phyloP scores from a whole-genome alignment of 1,140 invertebrate species.

The Drosophila subpulchrella region DNA sequence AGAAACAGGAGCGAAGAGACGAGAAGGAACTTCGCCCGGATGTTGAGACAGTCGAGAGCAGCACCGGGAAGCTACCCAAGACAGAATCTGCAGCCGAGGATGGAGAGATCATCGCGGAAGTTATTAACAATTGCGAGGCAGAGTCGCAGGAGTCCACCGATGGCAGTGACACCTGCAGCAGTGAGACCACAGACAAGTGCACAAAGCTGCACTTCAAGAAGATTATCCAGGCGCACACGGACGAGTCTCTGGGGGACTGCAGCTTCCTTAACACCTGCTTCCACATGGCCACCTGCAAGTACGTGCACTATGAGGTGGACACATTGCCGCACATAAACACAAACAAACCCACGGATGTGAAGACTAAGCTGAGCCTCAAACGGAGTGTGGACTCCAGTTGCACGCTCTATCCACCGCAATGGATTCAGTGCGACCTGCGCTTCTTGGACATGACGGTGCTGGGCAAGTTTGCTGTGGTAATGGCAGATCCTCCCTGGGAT shows the following conservation, averaged over 20 bases:
- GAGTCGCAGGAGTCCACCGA: slow-evolving; percentile 71
- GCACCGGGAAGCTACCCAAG: slow-evolving; percentile 41
- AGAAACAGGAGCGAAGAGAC: slow-evolving; percentile 77
- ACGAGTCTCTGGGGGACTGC: slow-evolving; percentile 97
- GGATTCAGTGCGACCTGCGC: slow-evolving; percentile 98
- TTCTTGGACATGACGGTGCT: slow-evolving; percentile 98
- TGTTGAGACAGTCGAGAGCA: slow-evolving; percentile 5
- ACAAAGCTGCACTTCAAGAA: slow-evolving; percentile 98
- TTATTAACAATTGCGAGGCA: slow-evolving; percentile 52
- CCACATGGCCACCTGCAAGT: slow-evolving; percentile 99
- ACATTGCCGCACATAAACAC: slow-evolving; percentile 84
- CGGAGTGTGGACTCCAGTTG: slow-evolving; percentile 85
- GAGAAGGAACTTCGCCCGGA: slow-evolving; percentile 67
- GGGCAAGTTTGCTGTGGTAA: slow-evolving; percentile 96
- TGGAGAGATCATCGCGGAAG: slow-evolving; percentile 69
- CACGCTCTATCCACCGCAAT: slow-evolving; percentile 95
- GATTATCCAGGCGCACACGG: slow-evolving; percentile 98
- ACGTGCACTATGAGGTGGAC: slow-evolving; percentile 97
- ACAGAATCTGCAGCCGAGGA: slow-evolving; percentile 60
- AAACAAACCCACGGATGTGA: slow-evolving; percentile 79
- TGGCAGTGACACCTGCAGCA: slow-evolving; percentile 53
- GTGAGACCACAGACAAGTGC: slow-evolving; percentile 86
- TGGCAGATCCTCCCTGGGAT: slow-evolving; percentile 99
- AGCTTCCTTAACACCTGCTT: slow-evolving; percentile 99
- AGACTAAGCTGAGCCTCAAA: slow-evolving; percentile 77